Evolutionary conservation across 2,888 invertebrate species (phyloP), one percentile per base, ranked within the genome.

Genomic region (Diarsia dahlii): DNA sequence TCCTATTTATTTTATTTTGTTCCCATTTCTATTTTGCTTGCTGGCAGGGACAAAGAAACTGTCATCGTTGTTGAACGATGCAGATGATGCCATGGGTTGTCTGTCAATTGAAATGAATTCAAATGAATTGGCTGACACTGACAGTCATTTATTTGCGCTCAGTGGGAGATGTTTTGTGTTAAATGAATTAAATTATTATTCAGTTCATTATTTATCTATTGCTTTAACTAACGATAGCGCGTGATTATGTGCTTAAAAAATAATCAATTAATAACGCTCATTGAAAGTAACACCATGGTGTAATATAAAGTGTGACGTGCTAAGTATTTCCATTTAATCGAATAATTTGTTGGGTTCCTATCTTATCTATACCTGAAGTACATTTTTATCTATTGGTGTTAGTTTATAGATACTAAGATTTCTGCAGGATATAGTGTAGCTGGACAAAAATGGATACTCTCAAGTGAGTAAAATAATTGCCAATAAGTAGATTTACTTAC

Each of bases 381-480:
- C 65, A 72, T 60, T 85, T 80, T 84, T 87, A 85, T 85, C 82
- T 78, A 68, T 70, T 67, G 67, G 82, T 78, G 72, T 79, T 80
- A 85, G 83, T 77, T 71, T 78, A 82, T 73, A 76, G 64, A 84
- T 82, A 80, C 64, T 23, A 72, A 82, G 56, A 45, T 74, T 45
- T 82, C 71, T 74, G 67, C 60, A 71, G 81, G 74, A 68, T 60
- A 62, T 45, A 74, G 65, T 58, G 62, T 70, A 67, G 58, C 68
- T 63, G 58, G 18, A 65, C 71, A 68, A 84, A 89, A 86, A 94
- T 94, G 94, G 94, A 94, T 90, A 94, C 90, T 62, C 87, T 94
- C 77, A 92, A 91, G 94, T 94, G 80, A 89, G 90, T 74, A 56
- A 69, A 63, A 20, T 60, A 63, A 20, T 60, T 70, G 23, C 34